phyloP scores from a whole-genome alignment of 2,113 vertebrate species.

The Gavialis gangeticus region DNA sequence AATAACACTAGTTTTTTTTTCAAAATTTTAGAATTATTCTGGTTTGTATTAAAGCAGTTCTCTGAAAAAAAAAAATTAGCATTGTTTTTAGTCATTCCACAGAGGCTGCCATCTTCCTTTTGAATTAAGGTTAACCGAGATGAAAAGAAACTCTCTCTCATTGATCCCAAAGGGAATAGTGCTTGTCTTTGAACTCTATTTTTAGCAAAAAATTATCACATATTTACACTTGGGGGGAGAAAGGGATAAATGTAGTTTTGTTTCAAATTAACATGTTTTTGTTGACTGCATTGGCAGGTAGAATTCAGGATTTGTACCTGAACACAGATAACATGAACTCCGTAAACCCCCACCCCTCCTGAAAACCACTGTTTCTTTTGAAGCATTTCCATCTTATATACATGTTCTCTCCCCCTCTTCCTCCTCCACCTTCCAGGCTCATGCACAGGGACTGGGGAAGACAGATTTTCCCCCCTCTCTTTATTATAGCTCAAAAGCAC shows the following conservation, averaged over 20 bases:
- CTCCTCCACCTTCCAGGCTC: not conserved
- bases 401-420: not conserved
- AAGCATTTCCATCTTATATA: constrained; percentile 60
- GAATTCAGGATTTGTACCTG: constrained; percentile 55
- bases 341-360: not conserved
- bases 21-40: constrained; percentile 52
- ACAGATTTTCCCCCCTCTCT: not conserved
- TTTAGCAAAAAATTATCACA: constrained; percentile 61
- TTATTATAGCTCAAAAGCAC: not conserved
- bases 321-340: constrained; percentile 20
- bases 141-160: constrained; percentile 64
- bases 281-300: constrained; percentile 59
- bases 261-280: constrained; percentile 71
- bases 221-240: constrained; percentile 51
- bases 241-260: constrained; percentile 66
- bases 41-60: constrained; percentile 29
- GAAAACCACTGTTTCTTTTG: constrained; percentile 53
- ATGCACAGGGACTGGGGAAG: not conserved
- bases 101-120: constrained; percentile 58
- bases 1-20: constrained; percentile 36
- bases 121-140: constrained; percentile 67
- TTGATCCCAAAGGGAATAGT: constrained; percentile 61
- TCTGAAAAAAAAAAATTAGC: constrained; percentile 49
- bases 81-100: constrained; percentile 57
- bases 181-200: constrained; percentile 74